These are phyloP conservation scores for Alces alces DNA, from an alignment of 2,113 vertebrate species.

Conservation along the genomic window DNA sequence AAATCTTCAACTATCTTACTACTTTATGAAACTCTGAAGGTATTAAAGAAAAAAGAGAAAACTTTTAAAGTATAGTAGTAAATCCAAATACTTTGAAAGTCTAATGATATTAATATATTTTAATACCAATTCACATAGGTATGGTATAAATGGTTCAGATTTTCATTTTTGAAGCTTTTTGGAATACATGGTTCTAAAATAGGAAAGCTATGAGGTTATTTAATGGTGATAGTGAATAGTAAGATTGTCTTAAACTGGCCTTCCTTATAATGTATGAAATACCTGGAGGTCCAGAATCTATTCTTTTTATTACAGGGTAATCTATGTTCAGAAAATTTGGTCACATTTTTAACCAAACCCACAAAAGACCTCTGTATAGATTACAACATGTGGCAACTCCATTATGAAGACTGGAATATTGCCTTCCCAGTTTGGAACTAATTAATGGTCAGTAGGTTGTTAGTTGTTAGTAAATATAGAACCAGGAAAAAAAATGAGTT, in stretches of 20 bases:
- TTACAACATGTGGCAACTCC: neutral
- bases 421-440: neutral
- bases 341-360: neutral
- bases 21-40: neutral
- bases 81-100: constrained; percentile 6
- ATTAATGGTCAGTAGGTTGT: neutral
- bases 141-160: neutral
- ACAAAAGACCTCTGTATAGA: neutral
- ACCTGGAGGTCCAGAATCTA: neutral
- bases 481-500: neutral
- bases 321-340: neutral
- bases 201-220: neutral
- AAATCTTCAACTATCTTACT: neutral
- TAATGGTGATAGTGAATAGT: neutral
- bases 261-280: neutral
- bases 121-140: neutral
- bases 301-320: neutral
- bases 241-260: neutral
- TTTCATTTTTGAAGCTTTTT: neutral
- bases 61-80: neutral
- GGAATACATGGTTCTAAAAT: neutral
- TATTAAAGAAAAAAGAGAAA: neutral
- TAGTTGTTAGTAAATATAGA: neutral
- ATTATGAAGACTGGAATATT: neutral
- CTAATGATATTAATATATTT: neutral